Percentiles rank a stretch among this genome's conserved stretches.
These are phyloP conservation scores for Kryptolebias marmoratus DNA, from an alignment of 2,113 vertebrate species.

Conservation along the genomic window DNA sequence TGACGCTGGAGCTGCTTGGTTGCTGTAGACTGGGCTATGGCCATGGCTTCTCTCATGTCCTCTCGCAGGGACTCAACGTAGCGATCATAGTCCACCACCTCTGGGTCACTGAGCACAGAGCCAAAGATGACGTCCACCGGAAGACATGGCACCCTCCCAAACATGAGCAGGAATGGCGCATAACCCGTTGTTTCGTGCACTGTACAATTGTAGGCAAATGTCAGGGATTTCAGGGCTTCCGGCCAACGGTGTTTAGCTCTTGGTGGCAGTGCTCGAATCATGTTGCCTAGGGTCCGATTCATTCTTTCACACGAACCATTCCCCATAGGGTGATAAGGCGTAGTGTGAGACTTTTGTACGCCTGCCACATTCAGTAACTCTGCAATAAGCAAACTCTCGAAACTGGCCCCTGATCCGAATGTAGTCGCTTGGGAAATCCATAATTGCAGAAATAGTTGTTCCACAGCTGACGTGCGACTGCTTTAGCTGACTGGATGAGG, in stretches of 20 bases:
- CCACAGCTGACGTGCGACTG: constrained; percentile 6
- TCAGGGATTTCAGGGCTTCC: background rate
- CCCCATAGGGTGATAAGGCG: constrained; percentile 1
- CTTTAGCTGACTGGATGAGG: background rate
- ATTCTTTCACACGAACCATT: constrained; percentile 2
- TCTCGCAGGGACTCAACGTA: no score
- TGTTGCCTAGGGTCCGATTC: background rate
- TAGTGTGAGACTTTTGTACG: background rate
- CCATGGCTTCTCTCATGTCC: background rate
- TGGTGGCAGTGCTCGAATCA: background rate
- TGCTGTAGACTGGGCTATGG: background rate
- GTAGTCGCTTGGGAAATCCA: background rate
- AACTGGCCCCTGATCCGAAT: constrained; percentile 5
- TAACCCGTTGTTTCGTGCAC: background rate
- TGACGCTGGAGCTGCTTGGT: background rate
- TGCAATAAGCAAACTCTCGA: background rate
- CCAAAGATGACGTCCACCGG: constrained; percentile 1
- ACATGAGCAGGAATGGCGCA: constrained; percentile 5
- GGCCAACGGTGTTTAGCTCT: constrained; percentile 6
- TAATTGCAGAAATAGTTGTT: constrained; percentile 5
- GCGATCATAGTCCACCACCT: background rate
- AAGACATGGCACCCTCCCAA: background rate
- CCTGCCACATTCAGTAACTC: background rate
- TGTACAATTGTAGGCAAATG: constrained; percentile 6
- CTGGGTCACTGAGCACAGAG: background rate